Percentiles rank a stretch among this genome's conserved stretches.
phyloP scores from a whole-genome alignment of 2,113 vertebrate genomes.

The Ictalurus furcatus region DNA sequence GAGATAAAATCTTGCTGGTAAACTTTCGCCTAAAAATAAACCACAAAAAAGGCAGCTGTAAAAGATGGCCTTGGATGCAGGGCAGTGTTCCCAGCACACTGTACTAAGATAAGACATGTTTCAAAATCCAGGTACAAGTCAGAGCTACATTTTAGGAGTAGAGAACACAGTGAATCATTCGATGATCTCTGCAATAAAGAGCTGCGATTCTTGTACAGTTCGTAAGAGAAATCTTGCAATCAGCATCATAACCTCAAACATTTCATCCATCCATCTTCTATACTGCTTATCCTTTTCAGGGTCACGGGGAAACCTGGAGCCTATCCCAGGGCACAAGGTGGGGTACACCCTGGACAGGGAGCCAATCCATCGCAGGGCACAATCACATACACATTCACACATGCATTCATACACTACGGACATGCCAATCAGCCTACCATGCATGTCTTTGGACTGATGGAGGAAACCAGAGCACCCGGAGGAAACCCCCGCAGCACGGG shows the following conservation, averaged over 20 bases:
- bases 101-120: constrained; percentile 20
- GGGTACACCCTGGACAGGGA: too few relatives aligned
- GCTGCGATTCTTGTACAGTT: background rate
- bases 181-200: background rate
- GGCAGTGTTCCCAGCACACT: background rate
- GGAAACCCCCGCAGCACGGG: too few relatives aligned
- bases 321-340: too few relatives aligned
- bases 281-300: too few relatives aligned
- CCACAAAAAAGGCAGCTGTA: background rate
- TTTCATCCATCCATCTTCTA: background rate
- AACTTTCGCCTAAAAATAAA: constrained; percentile 12
- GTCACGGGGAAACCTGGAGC: too few relatives aligned
- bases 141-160: background rate
- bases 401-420: too few relatives aligned
- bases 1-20: background rate
- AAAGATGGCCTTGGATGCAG: constrained; percentile 19
- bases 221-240: background rate
- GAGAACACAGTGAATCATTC: background rate
- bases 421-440: too few relatives aligned
- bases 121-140: constrained; percentile 5
- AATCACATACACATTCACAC: too few relatives aligned
- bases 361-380: too few relatives aligned
- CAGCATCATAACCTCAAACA: too few relatives aligned
- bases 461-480: too few relatives aligned
- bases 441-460: too few relatives aligned